Conservation (phyloP, 1,140 invertebrate species). For the Stegodyphus mimosarum region DNA sequence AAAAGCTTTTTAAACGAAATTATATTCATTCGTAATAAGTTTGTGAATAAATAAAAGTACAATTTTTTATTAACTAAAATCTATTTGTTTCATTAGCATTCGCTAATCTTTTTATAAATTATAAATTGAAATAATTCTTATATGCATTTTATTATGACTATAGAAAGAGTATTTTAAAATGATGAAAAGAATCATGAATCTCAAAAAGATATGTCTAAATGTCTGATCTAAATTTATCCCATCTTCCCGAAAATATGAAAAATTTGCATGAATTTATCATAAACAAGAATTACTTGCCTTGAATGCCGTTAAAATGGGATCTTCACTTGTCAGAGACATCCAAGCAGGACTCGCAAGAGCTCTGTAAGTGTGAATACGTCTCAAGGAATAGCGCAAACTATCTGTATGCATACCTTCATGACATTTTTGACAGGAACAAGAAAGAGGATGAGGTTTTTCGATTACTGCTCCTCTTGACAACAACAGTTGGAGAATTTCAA, state of each 20-base stretch:
- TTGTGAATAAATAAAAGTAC: too few species aligned
- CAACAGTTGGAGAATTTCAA: slow-evolving; percentile 92
- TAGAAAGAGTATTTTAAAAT: too few species aligned
- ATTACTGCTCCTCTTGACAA: slow-evolving; percentile 87
- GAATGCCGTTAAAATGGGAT: slow-evolving; percentile 71
- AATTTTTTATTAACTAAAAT: too few species aligned
- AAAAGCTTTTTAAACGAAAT: too few species aligned
- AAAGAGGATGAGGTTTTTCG: slow-evolving; percentile 81
- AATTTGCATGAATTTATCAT: not conserved
- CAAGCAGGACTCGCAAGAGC: slow-evolving; percentile 71
- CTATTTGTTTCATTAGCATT: too few species aligned
- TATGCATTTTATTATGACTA: too few species aligned
- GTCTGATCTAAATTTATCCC: too few species aligned
- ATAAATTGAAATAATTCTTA: too few species aligned
- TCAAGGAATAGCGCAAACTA: slow-evolving; percentile 68
- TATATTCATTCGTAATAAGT: too few species aligned
- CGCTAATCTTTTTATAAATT: too few species aligned
- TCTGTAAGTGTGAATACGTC: slow-evolving; percentile 69
- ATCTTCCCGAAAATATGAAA: not conserved
- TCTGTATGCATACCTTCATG: slow-evolving; percentile 66
- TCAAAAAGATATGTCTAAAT: too few species aligned
- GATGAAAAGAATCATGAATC: too few species aligned
- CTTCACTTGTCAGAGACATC: slow-evolving; percentile 72
- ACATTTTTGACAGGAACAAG: slow-evolving; percentile 71
- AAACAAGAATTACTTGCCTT: slow-evolving; percentile 61